A percentile compares a stretch with the other conserved stretches of the same genome.
Conservation (phyloP, 2,888 invertebrate species). For the Erebia aethiops region DNA sequence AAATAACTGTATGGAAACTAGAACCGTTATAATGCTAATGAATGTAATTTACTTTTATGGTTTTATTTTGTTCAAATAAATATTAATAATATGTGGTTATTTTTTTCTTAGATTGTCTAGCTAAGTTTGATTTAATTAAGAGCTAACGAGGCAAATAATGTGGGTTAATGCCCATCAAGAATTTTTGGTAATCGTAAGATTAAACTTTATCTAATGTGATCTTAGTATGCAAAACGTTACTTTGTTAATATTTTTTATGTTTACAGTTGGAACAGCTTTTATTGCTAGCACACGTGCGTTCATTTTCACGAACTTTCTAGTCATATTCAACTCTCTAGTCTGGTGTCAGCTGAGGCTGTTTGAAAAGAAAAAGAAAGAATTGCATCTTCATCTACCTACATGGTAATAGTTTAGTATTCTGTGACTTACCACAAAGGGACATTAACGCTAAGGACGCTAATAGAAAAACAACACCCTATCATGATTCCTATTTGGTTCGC, state of each 20-base stretch:
- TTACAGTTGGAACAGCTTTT: neutral
- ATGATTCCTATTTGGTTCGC: neutral
- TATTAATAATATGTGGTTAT: neutral
- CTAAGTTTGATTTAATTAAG: neutral
- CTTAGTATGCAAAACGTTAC: neutral
- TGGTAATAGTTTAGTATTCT: too few relatives aligned
- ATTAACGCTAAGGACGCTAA: too few relatives aligned
- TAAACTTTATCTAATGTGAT: neutral
- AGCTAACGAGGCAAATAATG: neutral
- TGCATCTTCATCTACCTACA: too few relatives aligned
- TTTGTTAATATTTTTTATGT: neutral
- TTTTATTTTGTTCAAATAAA: neutral
- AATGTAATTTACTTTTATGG: conserved; percentile 3
- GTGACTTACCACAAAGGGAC: too few relatives aligned
- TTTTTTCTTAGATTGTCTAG: neutral
- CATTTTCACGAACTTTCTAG: neutral
- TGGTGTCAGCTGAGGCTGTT: too few relatives aligned
- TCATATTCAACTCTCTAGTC: neutral
- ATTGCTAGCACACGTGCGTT: neutral
- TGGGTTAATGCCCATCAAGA: neutral
- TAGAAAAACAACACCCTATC: neutral
- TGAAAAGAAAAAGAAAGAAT: too few relatives aligned
- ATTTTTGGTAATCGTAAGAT: neutral
- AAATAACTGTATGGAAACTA: neutral
- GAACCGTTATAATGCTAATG: conserved; percentile 4